Evolutionary conservation across 2,113 vertebrate species (phyloP), one percentile per base, ranked within the genome.

Genomic region (Thinocorus orbignyianus): DNA sequence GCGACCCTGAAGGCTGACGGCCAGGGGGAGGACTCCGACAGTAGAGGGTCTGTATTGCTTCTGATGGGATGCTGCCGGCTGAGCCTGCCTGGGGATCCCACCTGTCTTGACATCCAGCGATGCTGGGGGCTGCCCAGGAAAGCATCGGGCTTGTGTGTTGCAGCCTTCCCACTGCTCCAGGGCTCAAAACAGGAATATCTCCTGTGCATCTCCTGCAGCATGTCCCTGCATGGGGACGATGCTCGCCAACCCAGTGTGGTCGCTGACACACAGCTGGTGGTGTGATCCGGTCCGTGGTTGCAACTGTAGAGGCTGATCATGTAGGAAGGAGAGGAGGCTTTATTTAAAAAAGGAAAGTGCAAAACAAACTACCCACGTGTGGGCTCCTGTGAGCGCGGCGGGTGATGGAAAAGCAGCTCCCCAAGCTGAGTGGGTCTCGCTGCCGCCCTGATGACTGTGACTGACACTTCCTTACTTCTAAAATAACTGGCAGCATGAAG

Each of bases 171-270:
- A 12, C 83, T n/a, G 49, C 46, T 41, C 28, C 77, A 35, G 57
- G 33, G 39, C 55, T 55, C 58, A 39, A n/a, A 24, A 35, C 42
- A 58, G 54, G 33, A 41, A 23, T 58, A 39, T 46, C 41, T 58
- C 37, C 71, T 48, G 35, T 8, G 26, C 62, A 39, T 46, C 41
- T 58, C 37, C 71, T 48, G 35, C 9, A 10, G 31, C 62, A 69
- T 37, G 31, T n/a, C 52, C 41, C 31, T 15, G 12, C 1, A 0
- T 1, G 2, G 61, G 46, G 55, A 23, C 0, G 0, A 14, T 26
- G 26, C 46, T 82, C 20, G 4, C 13, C 0, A 0, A 5, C 1
- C 1, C 39, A 26, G 25, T 6, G 1, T 9, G 41, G 74, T 33
- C 6, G 30, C 15, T 25, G 37, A 17, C 2, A 26, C 5, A 28